Percentiles rank a stretch among this genome's conserved stretches.
Evolutionary conservation across 2,113 vertebrate species (phyloP).

Genomic region (Myrmophylax atrothorax): DNA sequence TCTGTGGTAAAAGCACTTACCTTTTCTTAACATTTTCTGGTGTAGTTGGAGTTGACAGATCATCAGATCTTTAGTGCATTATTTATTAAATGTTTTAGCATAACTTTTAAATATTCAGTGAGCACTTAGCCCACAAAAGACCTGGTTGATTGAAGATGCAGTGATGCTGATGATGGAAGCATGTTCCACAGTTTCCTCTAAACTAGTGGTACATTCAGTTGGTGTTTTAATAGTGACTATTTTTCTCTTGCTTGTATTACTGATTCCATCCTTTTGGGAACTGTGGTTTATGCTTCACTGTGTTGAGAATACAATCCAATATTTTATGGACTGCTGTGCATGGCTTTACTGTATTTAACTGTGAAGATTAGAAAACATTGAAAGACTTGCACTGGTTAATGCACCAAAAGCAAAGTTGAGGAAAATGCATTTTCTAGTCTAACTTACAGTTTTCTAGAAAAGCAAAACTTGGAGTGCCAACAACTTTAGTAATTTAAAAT

Average conservation of each 20-base stretch:
- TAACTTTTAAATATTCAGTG: conserved; percentile 45
- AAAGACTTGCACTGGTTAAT: background rate
- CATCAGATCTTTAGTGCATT: conserved; percentile 46
- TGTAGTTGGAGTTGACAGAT: conserved; percentile 13
- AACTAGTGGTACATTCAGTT: background rate
- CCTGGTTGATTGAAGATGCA: background rate
- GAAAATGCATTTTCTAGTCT: background rate
- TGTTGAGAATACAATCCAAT: background rate
- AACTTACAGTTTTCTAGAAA: background rate
- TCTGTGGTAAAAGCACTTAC: conserved; percentile 19
- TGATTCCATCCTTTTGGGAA: background rate
- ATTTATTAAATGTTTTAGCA: conserved; percentile 54
- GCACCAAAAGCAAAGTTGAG: background rate
- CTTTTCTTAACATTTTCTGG: background rate
- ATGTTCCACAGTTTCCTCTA: background rate
- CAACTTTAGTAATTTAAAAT: background rate
- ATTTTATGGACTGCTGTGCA: background rate
- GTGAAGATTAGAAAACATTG: background rate
- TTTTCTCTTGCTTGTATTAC: background rate
- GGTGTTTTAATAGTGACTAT: background rate
- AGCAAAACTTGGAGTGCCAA: background rate
- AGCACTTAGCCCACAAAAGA: background rate
- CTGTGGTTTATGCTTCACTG: background rate
- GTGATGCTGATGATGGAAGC: background rate
- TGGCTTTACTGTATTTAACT: background rate